phyloP scores from a whole-genome alignment of 2,797 vertebrate species.

The Scarus forsteni region DNA sequence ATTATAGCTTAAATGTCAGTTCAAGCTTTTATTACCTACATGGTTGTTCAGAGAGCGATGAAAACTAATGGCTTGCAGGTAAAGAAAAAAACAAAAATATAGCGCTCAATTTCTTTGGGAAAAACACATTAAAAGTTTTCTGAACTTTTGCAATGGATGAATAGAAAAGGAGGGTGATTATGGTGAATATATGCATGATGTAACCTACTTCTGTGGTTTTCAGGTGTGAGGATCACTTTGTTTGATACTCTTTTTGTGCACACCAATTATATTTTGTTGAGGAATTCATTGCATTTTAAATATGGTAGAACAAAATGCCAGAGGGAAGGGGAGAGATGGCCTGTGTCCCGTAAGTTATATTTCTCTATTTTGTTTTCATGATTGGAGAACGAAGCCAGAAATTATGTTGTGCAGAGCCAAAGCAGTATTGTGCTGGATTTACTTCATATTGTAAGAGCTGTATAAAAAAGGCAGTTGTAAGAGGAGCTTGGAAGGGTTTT shows the following conservation, averaged over 20 bases:
- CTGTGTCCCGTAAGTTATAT: constrained; percentile 44
- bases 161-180: constrained; percentile 64
- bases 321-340: constrained; percentile 30
- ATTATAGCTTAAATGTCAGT: constrained; percentile 72
- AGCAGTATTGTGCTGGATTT: constrained; percentile 31
- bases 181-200: constrained; percentile 80
- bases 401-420: constrained; percentile 31
- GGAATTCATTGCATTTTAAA: constrained; percentile 61
- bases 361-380: constrained; percentile 49
- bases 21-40: constrained; percentile 64
- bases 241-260: constrained; percentile 47
- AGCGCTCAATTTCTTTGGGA: constrained; percentile 13
- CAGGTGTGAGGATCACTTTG: constrained; percentile 65
- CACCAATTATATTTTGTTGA: constrained; percentile 45
- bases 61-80: constrained; percentile 47
- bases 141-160: constrained; percentile 63
- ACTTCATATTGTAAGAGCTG: constrained; percentile 31
- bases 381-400: constrained; percentile 53
- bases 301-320: constrained; percentile 45
- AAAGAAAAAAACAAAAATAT: constrained; percentile 5
- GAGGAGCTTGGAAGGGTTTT: no score
- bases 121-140: constrained; percentile 67
- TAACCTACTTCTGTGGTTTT: constrained; percentile 80
- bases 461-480: constrained; percentile 3
- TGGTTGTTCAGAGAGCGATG: constrained; percentile 43